Evolutionary conservation across 2,797 vertebrate genomes (phyloP).

Genomic region (Psittacula echo): DNA sequence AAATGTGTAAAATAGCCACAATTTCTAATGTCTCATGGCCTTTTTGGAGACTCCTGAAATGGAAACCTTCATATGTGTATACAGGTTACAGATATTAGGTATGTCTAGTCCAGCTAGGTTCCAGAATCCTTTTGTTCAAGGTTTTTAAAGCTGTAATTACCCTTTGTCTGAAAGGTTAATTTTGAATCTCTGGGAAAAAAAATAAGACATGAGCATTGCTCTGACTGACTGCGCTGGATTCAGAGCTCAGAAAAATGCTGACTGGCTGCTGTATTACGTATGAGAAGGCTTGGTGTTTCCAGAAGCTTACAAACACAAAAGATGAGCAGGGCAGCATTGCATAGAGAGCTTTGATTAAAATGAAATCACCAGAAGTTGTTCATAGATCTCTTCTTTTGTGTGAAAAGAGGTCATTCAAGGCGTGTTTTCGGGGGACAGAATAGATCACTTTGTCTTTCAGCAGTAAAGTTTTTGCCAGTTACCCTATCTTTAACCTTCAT

Average conservation of each 20-base stretch:
- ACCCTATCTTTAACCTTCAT: slow-evolving; percentile 61
- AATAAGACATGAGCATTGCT: background rate
- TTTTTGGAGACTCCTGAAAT: background rate
- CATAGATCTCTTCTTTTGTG: background rate
- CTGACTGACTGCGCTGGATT: background rate
- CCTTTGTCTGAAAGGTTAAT: background rate
- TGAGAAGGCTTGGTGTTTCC: background rate
- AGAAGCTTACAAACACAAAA: background rate
- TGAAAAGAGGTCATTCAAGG: slow-evolving; percentile 46
- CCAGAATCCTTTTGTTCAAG: background rate
- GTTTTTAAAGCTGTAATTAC: background rate
- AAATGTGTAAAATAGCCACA: background rate
- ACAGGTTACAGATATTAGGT: background rate
- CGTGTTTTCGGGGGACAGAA: slow-evolving; percentile 53
- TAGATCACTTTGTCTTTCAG: slow-evolving; percentile 41
- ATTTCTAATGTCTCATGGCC: background rate
- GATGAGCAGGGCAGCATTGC: background rate
- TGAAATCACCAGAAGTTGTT: background rate
- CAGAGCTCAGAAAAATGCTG: background rate
- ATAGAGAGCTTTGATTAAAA: background rate
- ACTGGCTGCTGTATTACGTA: background rate
- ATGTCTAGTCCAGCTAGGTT: background rate
- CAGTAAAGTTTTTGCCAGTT: slow-evolving; percentile 61
- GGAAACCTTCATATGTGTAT: background rate
- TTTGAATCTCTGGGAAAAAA: background rate